Evolutionary conservation across 2,113 vertebrate genomes (phyloP).

Genomic region (Struthio camelus): DNA sequence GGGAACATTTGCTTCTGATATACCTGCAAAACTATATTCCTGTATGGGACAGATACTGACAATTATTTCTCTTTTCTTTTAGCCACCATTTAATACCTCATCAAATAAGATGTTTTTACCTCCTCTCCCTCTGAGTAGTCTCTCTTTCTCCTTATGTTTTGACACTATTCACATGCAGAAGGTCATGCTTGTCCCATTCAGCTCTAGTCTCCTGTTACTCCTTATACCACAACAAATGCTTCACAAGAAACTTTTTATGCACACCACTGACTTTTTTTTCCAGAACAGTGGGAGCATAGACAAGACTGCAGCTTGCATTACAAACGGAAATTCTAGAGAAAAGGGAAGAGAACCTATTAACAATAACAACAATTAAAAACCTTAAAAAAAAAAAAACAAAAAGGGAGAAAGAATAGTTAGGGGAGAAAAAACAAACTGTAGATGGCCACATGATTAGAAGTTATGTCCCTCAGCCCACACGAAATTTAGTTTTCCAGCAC

Average conservation of each 20-base stretch:
- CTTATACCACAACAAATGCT: not conserved
- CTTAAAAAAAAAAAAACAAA: not conserved
- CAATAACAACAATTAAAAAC: not conserved
- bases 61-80: not conserved
- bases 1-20: not conserved
- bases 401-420: not conserved
- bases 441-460: not conserved
- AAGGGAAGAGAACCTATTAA: not conserved
- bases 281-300: not conserved
- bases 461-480: rapidly evolving
- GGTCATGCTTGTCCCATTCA: not conserved
- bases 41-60: not conserved
- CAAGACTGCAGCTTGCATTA: not conserved
- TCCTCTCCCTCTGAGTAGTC: not conserved
- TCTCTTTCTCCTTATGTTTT: not conserved
- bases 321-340: not conserved
- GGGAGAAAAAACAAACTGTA: not conserved
- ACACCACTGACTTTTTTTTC: not conserved
- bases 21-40: not conserved
- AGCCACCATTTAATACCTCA: not conserved
- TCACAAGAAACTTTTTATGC: not conserved
- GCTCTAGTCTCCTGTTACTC: not conserved
- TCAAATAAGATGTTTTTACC: not conserved
- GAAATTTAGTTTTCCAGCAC: not conserved
- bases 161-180: not conserved